Conservation (phyloP, 2,113 vertebrate species). For the Polyodon spathula region DNA sequence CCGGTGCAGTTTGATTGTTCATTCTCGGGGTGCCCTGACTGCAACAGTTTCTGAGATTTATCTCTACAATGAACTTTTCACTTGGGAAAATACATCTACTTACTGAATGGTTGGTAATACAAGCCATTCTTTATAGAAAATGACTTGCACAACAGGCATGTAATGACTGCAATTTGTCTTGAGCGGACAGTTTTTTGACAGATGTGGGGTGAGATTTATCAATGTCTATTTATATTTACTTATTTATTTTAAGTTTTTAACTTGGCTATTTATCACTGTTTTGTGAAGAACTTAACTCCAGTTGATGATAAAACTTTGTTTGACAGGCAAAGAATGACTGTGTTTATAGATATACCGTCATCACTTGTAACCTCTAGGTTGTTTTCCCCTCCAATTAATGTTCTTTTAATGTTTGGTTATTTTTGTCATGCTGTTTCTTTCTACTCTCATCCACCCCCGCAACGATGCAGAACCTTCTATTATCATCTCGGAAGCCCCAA, state of each 20-base stretch:
- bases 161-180: constrained; percentile 15
- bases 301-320: too few relatives aligned
- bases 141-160: constrained; percentile 9
- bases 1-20: constrained; percentile 7
- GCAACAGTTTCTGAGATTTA: constrained; percentile 34
- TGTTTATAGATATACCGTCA: too few relatives aligned
- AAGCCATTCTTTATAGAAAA: constrained; percentile 44
- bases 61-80: constrained; percentile 38
- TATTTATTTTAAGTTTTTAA: neutral
- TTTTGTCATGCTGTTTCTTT: too few relatives aligned
- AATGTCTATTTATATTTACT: neutral
- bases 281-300: too few relatives aligned
- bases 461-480: too few relatives aligned
- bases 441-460: too few relatives aligned
- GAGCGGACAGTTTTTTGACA: neutral
- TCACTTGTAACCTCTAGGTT: too few relatives aligned
- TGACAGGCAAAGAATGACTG: too few relatives aligned
- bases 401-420: too few relatives aligned
- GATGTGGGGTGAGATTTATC: neutral
- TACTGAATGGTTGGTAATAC: constrained; percentile 47
- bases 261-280: too few relatives aligned
- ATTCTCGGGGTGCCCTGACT: neutral
- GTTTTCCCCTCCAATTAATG: too few relatives aligned
- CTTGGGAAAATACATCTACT: constrained; percentile 42
- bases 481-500: too few relatives aligned